A percentile compares a stretch with the other conserved stretches of the same genome.
These are phyloP conservation scores for Papio anubis DNA, from an alignment of 2,113 vertebrate genomes.

Conservation along the genomic window DNA sequence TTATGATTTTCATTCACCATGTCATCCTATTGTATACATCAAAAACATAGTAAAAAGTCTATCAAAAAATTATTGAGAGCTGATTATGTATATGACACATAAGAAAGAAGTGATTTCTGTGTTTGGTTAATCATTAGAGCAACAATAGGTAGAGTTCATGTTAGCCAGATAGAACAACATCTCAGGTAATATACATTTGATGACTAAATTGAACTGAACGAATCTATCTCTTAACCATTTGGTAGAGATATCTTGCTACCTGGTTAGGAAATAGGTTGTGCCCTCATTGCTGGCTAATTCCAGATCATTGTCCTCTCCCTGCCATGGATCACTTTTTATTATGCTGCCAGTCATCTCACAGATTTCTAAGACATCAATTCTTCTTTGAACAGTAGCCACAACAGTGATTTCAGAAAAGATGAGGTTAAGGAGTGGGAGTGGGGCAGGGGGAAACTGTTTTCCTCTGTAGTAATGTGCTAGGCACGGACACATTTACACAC, in stretches of 20 bases:
- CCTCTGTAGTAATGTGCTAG: neutral
- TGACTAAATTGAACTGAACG: neutral
- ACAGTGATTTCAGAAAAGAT: neutral
- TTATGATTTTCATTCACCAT: neutral
- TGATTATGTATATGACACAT: neutral
- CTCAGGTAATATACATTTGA: neutral
- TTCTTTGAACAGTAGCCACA: neutral
- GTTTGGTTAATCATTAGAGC: neutral
- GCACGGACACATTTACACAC: neutral
- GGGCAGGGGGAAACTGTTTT: neutral
- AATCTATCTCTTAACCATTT: neutral
- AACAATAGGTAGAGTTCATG: neutral
- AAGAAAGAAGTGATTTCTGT: neutral
- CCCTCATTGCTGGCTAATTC: neutral
- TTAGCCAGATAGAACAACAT: neutral
- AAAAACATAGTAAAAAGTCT: neutral
- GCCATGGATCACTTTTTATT: neutral
- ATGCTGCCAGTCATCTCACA: neutral
- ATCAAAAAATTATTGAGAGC: neutral
- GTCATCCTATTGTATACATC: neutral
- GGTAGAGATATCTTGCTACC: neutral
- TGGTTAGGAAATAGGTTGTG: neutral
- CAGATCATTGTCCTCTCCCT: neutral
- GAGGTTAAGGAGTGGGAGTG: neutral
- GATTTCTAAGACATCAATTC: neutral